Percentiles rank a stretch among this genome's conserved stretches.
These are phyloP conservation scores for Gastrophysa polygoni DNA, from an alignment of 2,888 invertebrate species.

Conservation along the genomic window DNA sequence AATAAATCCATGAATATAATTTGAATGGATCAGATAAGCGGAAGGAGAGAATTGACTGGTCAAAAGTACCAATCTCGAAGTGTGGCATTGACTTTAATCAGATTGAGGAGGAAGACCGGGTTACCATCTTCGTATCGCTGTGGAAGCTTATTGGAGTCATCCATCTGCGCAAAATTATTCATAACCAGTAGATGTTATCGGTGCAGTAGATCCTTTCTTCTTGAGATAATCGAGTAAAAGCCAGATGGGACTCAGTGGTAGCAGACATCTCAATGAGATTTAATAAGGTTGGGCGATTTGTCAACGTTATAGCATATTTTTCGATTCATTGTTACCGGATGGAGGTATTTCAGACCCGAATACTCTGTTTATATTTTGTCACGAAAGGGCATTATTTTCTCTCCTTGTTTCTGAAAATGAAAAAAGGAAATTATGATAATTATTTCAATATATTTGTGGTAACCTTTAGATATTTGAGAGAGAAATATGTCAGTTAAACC, in stretches of 20 bases:
- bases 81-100: constrained; percentile 51
- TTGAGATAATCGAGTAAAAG: constrained; percentile 31
- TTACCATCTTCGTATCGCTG: constrained; percentile 46
- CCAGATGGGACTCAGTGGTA: constrained; percentile 6
- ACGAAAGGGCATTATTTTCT: no score
- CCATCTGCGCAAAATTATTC: constrained; percentile 56
- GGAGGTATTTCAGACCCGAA: no score
- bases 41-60: constrained; percentile 36
- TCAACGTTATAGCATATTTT: constrained; percentile 29
- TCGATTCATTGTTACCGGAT: not conserved
- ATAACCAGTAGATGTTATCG: constrained; percentile 40
- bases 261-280: constrained; percentile 38
- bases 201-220: constrained; percentile 14
- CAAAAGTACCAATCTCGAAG: constrained; percentile 45
- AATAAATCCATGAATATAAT: constrained; percentile 39
- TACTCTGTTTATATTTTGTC: no score
- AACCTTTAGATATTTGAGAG: no score
- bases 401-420: no score
- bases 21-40: constrained; percentile 41
- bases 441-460: no score
- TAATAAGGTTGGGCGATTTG: constrained; percentile 37
- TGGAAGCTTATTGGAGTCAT: constrained; percentile 52
- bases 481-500: no score
- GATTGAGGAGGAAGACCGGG: constrained; percentile 50
- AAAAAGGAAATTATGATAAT: no score